Evolutionary conservation across 2,797 vertebrate genomes (phyloP), one percentile per base, ranked within the genome.

Genomic region (Clarias platycephalus): DNA sequence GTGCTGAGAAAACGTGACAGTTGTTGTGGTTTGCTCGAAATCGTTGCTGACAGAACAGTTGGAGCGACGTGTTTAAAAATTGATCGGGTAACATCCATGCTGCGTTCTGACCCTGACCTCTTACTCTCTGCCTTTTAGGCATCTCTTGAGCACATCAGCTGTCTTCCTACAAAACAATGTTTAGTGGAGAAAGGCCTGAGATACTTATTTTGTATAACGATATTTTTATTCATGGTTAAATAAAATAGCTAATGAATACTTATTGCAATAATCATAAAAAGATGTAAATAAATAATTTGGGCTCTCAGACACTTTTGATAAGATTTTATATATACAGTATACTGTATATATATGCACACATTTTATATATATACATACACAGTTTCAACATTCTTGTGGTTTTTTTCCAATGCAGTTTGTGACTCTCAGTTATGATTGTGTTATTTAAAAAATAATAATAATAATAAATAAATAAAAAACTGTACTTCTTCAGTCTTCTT

Each of bases 11-110:
- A 66, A 76, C 74, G 68, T 88, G 94, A 94, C 95, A 94, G 90
- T 84, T 94, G 93, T 94, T 94, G 93, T 91, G 93, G 91, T 95
- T 95, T 93, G 93, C 94, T 85, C 91, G 92, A 92, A 89, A 90
- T 94, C 90, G 91, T 89, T 94, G 91, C 88, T 93, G 94, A 95
- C 95, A 95, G 91, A 92, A 93, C 93, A 91, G 91, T 80, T 60
- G 44, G 80, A 89, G 90, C 90, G 87, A 92, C 94, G 94, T 94
- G 91, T 93, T 94, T 95, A 95, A 96, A 95, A 96, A 96, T 96
- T 96, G 94, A 96, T 96, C 94, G 93, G 91, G 90, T 91, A 95
- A 93, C 90, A 93, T 93, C 89, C 89, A 89, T 82, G 91, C 91
- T 90, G 90, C 89, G 92, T 92, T 92, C 92, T 93, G 95, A 93